These are phyloP conservation scores for Lonchura striata DNA, from an alignment of 2,113 vertebrate species.

Conservation along the genomic window DNA sequence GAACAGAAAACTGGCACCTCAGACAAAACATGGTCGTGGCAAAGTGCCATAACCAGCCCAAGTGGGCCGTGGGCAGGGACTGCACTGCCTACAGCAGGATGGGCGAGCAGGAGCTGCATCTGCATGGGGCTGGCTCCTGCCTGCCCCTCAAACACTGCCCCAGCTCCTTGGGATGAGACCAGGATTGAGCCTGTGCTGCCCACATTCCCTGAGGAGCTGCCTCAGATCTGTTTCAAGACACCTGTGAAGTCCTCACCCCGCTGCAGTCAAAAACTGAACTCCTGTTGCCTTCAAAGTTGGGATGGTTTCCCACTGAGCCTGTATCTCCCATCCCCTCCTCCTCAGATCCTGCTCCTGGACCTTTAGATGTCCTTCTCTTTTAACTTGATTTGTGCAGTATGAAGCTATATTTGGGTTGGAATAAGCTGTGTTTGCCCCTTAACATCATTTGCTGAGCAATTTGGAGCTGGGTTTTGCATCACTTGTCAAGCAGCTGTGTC, in stretches of 20 bases:
- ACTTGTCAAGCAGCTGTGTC: not conserved
- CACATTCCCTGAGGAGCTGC: not conserved
- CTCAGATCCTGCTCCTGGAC: not conserved
- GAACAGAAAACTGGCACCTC: not conserved
- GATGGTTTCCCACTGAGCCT: not conserved
- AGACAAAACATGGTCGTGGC: not conserved
- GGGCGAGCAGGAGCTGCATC: not conserved
- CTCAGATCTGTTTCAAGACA: slow-evolving; percentile 10
- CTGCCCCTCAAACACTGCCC: not conserved
- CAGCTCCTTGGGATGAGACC: not conserved
- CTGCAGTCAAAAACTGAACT: not conserved
- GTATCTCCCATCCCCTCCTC: not conserved
- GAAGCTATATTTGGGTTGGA: slow-evolving; percentile 21
- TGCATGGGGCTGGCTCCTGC: not conserved
- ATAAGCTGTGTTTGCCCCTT: not conserved
- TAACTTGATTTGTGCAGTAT: not conserved
- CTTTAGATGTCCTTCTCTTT: slow-evolving; percentile 23
- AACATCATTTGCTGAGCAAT: not conserved
- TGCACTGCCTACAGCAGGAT: accelerated
- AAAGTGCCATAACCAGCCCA: not conserved
- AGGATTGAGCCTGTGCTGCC: not conserved
- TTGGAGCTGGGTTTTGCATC: not conserved
- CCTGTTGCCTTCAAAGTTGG: not conserved
- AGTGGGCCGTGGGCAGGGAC: accelerated
- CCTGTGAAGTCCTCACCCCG: not conserved